Conservation (phyloP, 2,888 invertebrate species). For the Argyresthia albistria region DNA sequence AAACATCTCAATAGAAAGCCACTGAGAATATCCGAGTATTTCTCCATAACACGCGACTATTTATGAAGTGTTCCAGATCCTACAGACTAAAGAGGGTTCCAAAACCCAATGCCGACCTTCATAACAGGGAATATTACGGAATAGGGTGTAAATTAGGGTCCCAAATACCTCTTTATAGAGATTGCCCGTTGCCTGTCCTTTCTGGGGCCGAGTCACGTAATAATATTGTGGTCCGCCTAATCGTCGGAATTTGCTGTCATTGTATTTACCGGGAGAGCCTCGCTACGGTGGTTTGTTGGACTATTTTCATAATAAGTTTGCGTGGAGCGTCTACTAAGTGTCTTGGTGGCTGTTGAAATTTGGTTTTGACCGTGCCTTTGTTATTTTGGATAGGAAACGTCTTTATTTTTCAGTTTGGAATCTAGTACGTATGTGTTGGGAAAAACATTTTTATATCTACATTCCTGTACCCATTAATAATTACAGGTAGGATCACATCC, state of each 20-base stretch:
- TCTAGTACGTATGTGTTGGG: too few species aligned
- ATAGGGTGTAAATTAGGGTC: slow-evolving; percentile 67
- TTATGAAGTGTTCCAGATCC: not conserved
- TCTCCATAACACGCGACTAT: not conserved
- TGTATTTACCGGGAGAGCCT: slow-evolving; percentile 6
- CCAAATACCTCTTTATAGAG: slow-evolving; percentile 61
- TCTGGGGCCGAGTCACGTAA: slow-evolving; percentile 57
- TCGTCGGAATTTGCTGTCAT: slow-evolving; percentile 24
- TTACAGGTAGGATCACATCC: too few species aligned
- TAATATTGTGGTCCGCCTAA: slow-evolving; percentile 54
- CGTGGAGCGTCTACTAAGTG: not conserved
- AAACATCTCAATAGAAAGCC: not conserved
- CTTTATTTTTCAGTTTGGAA: too few species aligned
- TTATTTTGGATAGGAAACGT: too few species aligned
- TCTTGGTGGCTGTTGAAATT: too few species aligned
- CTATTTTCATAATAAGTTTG: slow-evolving; percentile 21
- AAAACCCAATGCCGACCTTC: slow-evolving; percentile 32
- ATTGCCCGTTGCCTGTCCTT: slow-evolving; percentile 38
- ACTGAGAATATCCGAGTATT: not conserved
- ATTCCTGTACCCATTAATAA: too few species aligned
- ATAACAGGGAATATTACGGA: slow-evolving; percentile 57
- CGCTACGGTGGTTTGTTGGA: not conserved
- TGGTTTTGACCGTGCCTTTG: too few species aligned
- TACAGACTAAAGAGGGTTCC: slow-evolving; percentile 25
- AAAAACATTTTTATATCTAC: too few species aligned